These are phyloP conservation scores for Tragelaphus scriptus DNA, from an alignment of 2,113 vertebrate species.

Conservation along the genomic window DNA sequence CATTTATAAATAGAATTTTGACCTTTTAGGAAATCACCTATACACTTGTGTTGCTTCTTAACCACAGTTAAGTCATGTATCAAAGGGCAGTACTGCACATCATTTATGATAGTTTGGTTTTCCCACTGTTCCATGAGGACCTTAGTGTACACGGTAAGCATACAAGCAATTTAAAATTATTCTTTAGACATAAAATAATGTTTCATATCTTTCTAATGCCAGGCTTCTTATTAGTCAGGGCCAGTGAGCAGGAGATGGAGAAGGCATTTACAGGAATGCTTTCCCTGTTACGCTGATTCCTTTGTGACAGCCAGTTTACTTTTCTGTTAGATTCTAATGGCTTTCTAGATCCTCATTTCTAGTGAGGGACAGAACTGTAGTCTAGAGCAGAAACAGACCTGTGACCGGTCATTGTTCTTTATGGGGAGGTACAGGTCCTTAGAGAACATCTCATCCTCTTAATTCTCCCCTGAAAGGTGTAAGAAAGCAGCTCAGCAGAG, in stretches of 20 bases:
- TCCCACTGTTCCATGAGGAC: neutral
- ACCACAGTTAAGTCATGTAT: neutral
- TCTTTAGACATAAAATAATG: neutral
- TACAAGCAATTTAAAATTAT: neutral
- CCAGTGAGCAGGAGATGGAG: neutral
- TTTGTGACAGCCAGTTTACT: neutral
- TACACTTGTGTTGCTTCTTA: neutral
- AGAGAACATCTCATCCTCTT: neutral
- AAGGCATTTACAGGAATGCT: neutral
- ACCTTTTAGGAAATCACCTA: neutral
- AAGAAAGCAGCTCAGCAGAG: neutral
- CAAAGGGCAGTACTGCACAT: neutral
- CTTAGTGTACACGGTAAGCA: neutral
- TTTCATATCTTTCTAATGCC: neutral
- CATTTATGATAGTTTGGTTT: neutral
- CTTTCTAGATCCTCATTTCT: neutral
- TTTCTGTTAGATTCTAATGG: neutral
- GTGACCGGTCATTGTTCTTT: neutral
- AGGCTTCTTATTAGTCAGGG: neutral
- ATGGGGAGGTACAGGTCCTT: neutral
- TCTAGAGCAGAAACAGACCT: neutral
- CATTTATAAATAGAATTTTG: neutral
- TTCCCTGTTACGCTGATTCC: neutral
- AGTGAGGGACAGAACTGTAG: neutral
- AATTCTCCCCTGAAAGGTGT: neutral